Percentiles rank a stretch among this genome's conserved stretches.
phyloP scores from a whole-genome alignment of 2,113 vertebrate genomes.

The Eptesicus fuscus region DNA sequence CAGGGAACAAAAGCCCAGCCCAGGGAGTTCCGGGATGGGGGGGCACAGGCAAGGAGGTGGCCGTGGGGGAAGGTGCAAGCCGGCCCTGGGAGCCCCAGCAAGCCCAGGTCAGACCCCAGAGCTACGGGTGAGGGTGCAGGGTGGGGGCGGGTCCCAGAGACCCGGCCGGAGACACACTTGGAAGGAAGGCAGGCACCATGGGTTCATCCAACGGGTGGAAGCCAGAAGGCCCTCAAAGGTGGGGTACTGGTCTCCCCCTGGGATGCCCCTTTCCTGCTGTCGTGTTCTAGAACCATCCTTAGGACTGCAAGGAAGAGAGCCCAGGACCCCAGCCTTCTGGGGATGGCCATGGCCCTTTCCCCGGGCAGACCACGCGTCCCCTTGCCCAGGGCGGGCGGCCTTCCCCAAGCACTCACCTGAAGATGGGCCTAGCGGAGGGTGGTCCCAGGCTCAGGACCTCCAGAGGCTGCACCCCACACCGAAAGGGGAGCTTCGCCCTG shows the following conservation, averaged over 20 bases:
- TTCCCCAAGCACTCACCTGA: background rate
- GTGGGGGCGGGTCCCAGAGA: background rate
- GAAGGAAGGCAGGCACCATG: background rate
- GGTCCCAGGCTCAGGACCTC: conserved; percentile 2
- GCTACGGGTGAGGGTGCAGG: background rate
- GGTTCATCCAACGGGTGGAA: background rate
- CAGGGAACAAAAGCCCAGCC: conserved; percentile 56
- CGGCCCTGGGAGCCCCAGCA: background rate
- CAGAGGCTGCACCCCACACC: background rate
- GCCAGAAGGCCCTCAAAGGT: background rate
- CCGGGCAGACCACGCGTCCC: background rate
- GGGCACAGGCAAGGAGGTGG: background rate
- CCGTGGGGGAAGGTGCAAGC: background rate
- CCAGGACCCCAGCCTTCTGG: background rate
- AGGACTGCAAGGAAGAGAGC: background rate
- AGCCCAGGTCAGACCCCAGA: background rate
- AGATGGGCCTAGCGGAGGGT: background rate
- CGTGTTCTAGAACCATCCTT: background rate
- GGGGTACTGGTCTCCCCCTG: background rate
- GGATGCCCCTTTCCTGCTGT: background rate
- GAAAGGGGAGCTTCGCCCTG: background rate
- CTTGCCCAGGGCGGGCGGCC: rapidly evolving
- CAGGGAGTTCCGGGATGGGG: conserved; percentile 34
- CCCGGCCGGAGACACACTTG: background rate
- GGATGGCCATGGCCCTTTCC: background rate